phyloP scores from a whole-genome alignment of 1,140 invertebrate genomes.

The Oryzaephilus surinamensis region DNA sequence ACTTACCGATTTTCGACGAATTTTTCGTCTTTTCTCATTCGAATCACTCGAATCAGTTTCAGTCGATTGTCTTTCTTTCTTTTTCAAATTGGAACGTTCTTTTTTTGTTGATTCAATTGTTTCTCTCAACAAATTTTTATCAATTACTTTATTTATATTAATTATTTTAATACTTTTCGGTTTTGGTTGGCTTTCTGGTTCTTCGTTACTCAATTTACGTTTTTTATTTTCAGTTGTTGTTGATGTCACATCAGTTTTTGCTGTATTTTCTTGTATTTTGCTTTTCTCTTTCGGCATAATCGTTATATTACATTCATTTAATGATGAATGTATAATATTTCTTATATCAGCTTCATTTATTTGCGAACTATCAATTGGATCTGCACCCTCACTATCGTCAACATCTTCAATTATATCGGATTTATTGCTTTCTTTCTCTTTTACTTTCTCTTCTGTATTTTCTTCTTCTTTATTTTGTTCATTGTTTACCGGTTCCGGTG shows the following conservation, averaged over 20 bases:
- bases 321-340: conserved; percentile 22
- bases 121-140: conserved; percentile 4
- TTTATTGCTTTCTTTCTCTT: not conserved
- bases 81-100: conserved; percentile 1
- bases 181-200: conserved; percentile 2
- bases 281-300: conserved; percentile 1
- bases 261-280: not conserved
- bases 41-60: conserved; percentile 5
- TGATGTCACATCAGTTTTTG: conserved; percentile 5
- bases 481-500: not conserved
- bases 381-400: conserved; percentile 3
- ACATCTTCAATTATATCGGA: not conserved
- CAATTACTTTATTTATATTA: not conserved
- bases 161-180: conserved; percentile 6
- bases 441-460: conserved; percentile 2
- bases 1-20: conserved; percentile 1
- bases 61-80: conserved; percentile 2
- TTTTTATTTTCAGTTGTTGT: not conserved
- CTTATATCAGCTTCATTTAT: conserved; percentile 17
- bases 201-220: not conserved
- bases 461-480: conserved; percentile 8
- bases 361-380: conserved; percentile 1
- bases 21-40: conserved; percentile 6
- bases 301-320: conserved; percentile 3
- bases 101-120: conserved; percentile 9